Base-by-base conservation (phyloP, 2,797 vertebrate genomes). In the Argya squamiceps region DNA sequence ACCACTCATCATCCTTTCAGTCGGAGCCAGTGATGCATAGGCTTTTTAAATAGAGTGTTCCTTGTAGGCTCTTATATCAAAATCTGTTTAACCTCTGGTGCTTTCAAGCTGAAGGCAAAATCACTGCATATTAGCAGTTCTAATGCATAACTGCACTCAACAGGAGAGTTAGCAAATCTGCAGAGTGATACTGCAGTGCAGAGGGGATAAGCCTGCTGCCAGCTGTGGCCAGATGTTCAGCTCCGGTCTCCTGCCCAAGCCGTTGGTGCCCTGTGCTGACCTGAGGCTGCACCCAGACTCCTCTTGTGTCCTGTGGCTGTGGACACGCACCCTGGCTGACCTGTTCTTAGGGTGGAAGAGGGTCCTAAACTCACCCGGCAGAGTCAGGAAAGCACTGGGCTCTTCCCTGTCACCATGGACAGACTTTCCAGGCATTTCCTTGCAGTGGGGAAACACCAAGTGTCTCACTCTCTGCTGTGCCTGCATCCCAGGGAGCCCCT, bases 21-120 rank as follows among this genome's bases (percentile, higher is more conserved):
- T 92, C 90, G 64, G 60, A 96, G 96, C 86, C 96, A 92, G 89
- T 96, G 94, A 97, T 97, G 95, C 95, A 97, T 97, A 96, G 93
- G 92, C 96, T 95, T 97, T 96, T 97, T 93, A 97, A 97, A 95
- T 89, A 94, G 94, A 97, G 89, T 97, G 95, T 97, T 97, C 97
- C 97, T 97, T 96, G 95, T 96, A 96, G 95, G 95, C 95, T 97
- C 97, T 96, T 97, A 97, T 96, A 97, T 97, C 96, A 97, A 97
- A 97, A 96, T 97, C 97, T 97, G 93, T 96, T 97, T 97, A 97
- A 97, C 97, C 97, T 97, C 96, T 97, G 93, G 89, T 95, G 88
- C 93, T 96, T 96, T 97, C 73, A 92, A 96, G 93, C 95, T 96
- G 96, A 97, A 91, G 91, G 93, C 95, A 90, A 94, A 96, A 96